Conservation (phyloP, 2,888 invertebrate genomes). For the Xylota segnis region DNA sequence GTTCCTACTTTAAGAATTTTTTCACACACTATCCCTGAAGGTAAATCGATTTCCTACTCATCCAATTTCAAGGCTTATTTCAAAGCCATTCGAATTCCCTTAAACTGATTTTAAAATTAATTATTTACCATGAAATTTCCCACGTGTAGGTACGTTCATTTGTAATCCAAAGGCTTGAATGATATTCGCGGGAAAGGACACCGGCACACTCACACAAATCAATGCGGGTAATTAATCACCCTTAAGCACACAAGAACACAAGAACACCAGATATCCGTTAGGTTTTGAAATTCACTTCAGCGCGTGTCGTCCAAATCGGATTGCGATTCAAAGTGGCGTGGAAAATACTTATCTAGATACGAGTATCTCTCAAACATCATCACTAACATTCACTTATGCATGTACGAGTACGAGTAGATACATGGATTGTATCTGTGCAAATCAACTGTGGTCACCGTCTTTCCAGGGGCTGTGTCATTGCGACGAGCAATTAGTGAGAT, state of each 20-base stretch:
- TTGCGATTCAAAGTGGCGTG: background rate
- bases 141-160: background rate
- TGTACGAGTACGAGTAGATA: background rate
- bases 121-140: background rate
- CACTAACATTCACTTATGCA: background rate
- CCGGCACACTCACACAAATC: background rate
- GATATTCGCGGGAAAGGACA: background rate
- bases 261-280: background rate
- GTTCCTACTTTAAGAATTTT: no score
- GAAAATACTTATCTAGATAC: background rate
- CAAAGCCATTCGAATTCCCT: background rate
- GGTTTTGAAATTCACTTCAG: background rate
- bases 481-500: background rate
- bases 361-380: background rate
- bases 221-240: constrained; percentile 2
- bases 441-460: background rate
- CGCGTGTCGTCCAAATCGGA: constrained; percentile 1
- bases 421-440: background rate
- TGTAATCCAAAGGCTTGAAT: constrained; percentile 3
- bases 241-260: background rate
- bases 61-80: no score
- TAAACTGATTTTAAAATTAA: background rate
- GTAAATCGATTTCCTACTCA: background rate
- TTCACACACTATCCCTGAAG: no score
- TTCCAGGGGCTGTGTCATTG: constrained; percentile 1